phyloP scores from a whole-genome alignment of 2,888 invertebrate species.

The Dryomyza anilis region DNA sequence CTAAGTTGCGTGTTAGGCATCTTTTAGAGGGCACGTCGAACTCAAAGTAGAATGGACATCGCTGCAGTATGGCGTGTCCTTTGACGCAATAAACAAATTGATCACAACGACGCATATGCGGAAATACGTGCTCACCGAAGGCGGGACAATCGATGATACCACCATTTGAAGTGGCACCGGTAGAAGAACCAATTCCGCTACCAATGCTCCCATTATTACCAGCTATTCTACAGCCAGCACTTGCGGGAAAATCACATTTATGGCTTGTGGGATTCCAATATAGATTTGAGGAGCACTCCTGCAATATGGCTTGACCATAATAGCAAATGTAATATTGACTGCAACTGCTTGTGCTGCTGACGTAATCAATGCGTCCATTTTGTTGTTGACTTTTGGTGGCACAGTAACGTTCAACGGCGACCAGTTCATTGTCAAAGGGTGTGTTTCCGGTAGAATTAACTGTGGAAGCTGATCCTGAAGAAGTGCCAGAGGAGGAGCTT shows the following conservation, averaged over 20 bases:
- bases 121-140: constrained; percentile 54
- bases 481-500: no score
- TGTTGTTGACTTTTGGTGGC: constrained; percentile 37
- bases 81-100: constrained; percentile 58
- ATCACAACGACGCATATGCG: constrained; percentile 55
- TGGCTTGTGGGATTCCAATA: constrained; percentile 55
- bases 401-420: constrained; percentile 43
- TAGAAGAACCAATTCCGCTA: constrained; percentile 40
- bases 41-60: constrained; percentile 56
- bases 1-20: constrained; percentile 51
- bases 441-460: background rate
- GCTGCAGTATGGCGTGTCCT: constrained; percentile 55
- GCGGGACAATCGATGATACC: constrained; percentile 46
- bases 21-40: constrained; percentile 51
- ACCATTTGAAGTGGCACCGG: background rate
- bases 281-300: constrained; percentile 52
- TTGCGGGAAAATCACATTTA: constrained; percentile 55
- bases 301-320: constrained; percentile 53
- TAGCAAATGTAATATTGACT: constrained; percentile 56
- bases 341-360: constrained; percentile 50
- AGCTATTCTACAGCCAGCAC: constrained; percentile 46
- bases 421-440: constrained; percentile 35
- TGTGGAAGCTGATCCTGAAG: no score
- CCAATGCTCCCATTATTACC: constrained; percentile 37
- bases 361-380: constrained; percentile 40